Evolutionary conservation across 2,113 vertebrate genomes (phyloP), one percentile per base, ranked within the genome.

Genomic region (Istiophorus platypterus): DNA sequence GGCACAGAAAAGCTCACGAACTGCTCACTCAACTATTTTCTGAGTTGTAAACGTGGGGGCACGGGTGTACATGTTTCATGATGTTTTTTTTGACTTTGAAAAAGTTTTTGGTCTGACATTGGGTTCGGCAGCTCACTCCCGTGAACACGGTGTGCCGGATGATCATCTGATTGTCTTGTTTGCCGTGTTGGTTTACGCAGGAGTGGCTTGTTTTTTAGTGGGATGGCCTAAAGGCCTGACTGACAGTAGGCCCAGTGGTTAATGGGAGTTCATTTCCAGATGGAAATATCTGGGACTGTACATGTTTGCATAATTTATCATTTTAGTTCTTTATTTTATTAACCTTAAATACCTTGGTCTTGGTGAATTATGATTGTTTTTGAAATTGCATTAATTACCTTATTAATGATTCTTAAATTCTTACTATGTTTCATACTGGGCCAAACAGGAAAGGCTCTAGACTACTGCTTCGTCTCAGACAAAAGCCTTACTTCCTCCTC

Each of bases 51-150:
- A 26, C 17, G 2, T 5, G 6, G 7, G 13, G 1, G 26, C 13
- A 11, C n/a, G 17, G 52, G 1, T 41, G 2, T 7, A 13, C 0
- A 0, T 51, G 74, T 85, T 85, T 71, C 8, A 3, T 62, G 1
- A 11, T 68, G 8, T 58, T 79, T 77, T 77, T 72, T 52, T 42
- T 62, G 72, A 91, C 87, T 88, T 91, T 67, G 31, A 59, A 82
- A 88, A 93, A 90, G 87, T 94, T 93, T 93, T 78, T 45, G 71
- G 29, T 27, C 42, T 88, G 86, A 85, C 85, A 90, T 89, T 86
- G 84, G 39, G 14, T 57, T 6, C 15, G 18, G 64, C 4, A 54
- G 73, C 76, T 82, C 76, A 69, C 62, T 72, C 45, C 73, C 20
- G 42, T 70, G 71, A 24, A 80, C 66, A 70, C 80, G 20, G 67